Percentiles rank a stretch among this genome's conserved stretches.
These are phyloP conservation scores for Miniopterus natalensis DNA, from an alignment of 2,113 vertebrate genomes.

Conservation along the genomic window DNA sequence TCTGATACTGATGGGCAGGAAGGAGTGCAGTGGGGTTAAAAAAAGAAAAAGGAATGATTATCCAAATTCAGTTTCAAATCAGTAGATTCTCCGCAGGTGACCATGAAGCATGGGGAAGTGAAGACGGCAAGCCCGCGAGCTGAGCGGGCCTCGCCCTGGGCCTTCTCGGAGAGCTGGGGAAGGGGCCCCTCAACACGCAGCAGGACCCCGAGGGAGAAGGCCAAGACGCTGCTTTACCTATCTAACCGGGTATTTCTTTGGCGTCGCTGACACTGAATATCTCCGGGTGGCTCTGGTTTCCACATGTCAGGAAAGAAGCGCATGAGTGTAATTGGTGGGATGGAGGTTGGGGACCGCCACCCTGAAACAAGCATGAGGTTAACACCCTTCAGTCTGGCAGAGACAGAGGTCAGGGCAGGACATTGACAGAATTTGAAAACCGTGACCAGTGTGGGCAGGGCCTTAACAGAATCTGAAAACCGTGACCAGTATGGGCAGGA, in stretches of 20 bases:
- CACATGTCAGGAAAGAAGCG: not conserved
- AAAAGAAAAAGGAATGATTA: not conserved
- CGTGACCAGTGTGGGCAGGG: too few relatives aligned
- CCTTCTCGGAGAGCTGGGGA: not conserved
- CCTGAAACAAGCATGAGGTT: not conserved
- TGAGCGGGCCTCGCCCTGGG: too few relatives aligned
- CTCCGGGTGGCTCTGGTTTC: not conserved
- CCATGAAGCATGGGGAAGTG: not conserved
- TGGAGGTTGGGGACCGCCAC: not conserved
- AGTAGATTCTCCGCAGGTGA: not conserved
- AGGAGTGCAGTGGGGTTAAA: not conserved
- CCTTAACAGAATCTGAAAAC: too few relatives aligned
- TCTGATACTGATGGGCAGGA: not conserved
- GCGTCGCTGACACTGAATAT: not conserved
- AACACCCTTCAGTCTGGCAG: not conserved
- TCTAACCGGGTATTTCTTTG: not conserved
- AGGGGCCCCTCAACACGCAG: not conserved
- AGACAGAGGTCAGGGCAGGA: not conserved
- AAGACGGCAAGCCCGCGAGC: not conserved
- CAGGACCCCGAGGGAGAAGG: not conserved
- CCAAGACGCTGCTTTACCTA: not conserved
- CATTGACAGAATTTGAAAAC: not conserved
- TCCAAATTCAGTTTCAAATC: not conserved
- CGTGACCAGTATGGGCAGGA: too few relatives aligned
- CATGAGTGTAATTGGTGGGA: not conserved